Base-by-base conservation (phyloP, 2,888 invertebrate species). In the Yponomeuta cagnagella region DNA sequence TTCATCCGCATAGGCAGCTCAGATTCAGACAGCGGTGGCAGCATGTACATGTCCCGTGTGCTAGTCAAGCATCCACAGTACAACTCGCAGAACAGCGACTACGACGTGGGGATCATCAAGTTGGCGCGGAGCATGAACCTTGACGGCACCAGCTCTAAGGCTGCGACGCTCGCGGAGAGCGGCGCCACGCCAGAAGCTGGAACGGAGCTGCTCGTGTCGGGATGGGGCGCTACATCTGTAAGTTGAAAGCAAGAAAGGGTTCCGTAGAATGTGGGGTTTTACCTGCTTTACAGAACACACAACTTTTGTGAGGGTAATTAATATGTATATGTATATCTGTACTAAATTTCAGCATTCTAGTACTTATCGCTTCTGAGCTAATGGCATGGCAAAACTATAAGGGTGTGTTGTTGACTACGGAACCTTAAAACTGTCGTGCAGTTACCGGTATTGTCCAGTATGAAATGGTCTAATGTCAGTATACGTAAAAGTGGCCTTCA, bases 201-300 rank as follows among this genome's bases (percentile, higher is more conserved):
- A 0, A 77, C 82, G 0, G 71, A 79, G 8, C 73, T 89, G 0
- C 73, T 79, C 10, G 79, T 90, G 0, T 81, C 86, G 9, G 91
- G 91, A 12, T 92, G 90, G 89, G 91, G 90, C n/a, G 78, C 82
- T 23, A 89, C 85, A 31, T 74, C 77, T 23, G 89, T 90, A 77
- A 85, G 86, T 75, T 48, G 30, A n/a, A 68, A 30, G 6, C 2
- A 4, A n/a, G 10, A 30, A 6, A 33, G 33, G 33, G 33, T 1
- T 23, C 23, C 23, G 23, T 23, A 23, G 23, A 23, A 23, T 23
- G 23, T 23, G 1, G 23, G 23, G 23, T 23, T 1, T 23, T 23
- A 23, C 23, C 23, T 23, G 23, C 23, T 23, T 23, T 23, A 23
- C 23, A 23, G 23, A 23, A 23, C 23, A 23, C 23, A 23, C 23